Conservation (phyloP, 2,888 invertebrate genomes). For the Callyntrura sp. region DNA sequence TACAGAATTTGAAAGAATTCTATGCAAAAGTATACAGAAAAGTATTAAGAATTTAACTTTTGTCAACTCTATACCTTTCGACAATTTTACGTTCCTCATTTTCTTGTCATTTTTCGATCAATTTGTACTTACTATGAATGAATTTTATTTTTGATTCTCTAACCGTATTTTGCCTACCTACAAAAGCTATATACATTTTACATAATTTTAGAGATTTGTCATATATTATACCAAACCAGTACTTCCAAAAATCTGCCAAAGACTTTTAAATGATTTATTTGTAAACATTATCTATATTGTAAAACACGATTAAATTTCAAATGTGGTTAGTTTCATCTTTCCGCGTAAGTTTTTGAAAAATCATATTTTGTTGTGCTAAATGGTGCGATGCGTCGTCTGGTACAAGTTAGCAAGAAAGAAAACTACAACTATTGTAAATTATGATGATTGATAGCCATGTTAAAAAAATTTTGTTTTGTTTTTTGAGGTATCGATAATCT, state of each 20-base stretch:
- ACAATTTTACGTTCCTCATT: neutral
- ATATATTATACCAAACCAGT: conserved; percentile 46
- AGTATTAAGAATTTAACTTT: conserved; percentile 14
- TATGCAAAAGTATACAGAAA: neutral
- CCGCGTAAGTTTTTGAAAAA: neutral
- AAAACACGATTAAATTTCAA: neutral
- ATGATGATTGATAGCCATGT: too few species aligned
- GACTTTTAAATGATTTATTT: conserved; percentile 32
- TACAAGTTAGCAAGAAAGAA: too few species aligned
- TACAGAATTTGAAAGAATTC: conserved; percentile 2
- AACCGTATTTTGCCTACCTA: neutral
- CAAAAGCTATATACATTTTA: too few species aligned
- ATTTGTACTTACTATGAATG: neutral
- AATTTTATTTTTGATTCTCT: neutral
- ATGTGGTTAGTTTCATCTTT: neutral
- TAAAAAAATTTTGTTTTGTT: too few species aligned
- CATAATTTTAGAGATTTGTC: neutral
- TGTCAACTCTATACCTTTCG: neutral
- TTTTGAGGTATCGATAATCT: too few species aligned
- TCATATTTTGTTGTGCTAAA: too few species aligned
- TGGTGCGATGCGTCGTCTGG: too few species aligned
- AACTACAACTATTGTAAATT: too few species aligned
- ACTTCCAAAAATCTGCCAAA: conserved; percentile 69
- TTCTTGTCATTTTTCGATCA: neutral
- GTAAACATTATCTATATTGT: neutral